A percentile compares a stretch with the other conserved stretches of the same genome.
These are phyloP conservation scores for Rhynchomys soricoides DNA, from an alignment of 2,113 vertebrate genomes.

Conservation along the genomic window DNA sequence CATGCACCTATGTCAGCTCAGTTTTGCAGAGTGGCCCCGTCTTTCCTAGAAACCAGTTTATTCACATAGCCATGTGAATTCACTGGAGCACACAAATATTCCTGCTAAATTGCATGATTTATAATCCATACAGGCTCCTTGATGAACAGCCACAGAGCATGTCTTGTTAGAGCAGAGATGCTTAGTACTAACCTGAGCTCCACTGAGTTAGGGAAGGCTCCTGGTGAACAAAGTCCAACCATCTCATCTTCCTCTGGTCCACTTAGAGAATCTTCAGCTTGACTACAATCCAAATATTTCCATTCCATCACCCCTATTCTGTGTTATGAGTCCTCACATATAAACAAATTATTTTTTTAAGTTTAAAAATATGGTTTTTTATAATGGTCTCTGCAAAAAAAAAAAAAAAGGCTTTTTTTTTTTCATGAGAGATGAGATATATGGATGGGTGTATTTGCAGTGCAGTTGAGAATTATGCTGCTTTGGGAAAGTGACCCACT, in stretches of 20 bases:
- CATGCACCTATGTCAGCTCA: neutral
- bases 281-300: neutral
- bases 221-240: neutral
- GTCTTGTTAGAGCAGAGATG: neutral
- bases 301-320: neutral
- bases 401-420: neutral
- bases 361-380: neutral
- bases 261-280: conserved; percentile 17
- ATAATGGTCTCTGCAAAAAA: neutral
- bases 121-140: neutral
- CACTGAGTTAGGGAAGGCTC: neutral
- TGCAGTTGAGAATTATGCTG: neutral
- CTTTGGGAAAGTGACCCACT: neutral
- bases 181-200: neutral
- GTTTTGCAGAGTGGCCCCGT: neutral
- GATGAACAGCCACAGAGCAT: neutral
- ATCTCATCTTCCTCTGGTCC: neutral
- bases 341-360: neutral
- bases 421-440: neutral
- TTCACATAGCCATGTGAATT: neutral
- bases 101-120: neutral
- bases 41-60: neutral
- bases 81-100: fast-evolving
- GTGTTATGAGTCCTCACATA: neutral
- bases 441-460: neutral